Percentiles rank a stretch among this genome's conserved stretches.
Conservation (phyloP, 2,113 vertebrate species). For the Tachycineta bicolor region DNA sequence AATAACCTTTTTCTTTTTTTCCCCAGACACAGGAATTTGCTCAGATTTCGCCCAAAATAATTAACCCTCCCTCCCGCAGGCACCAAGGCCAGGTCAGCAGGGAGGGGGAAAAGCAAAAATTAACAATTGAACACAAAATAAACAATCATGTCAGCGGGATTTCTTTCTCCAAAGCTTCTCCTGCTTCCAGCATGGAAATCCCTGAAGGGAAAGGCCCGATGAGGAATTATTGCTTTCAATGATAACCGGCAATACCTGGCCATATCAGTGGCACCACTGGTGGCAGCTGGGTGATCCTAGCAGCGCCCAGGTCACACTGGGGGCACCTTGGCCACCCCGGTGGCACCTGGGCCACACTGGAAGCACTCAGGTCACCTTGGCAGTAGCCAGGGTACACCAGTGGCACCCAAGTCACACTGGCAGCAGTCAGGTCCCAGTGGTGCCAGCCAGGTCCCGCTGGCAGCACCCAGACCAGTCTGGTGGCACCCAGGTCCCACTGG, state of each 20-base stretch:
- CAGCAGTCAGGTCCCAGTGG: not conserved
- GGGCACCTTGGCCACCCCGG: not conserved
- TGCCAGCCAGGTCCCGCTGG: not conserved
- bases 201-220: not conserved
- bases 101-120: not conserved
- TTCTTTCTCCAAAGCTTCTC: not conserved
- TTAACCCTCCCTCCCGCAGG: not conserved
- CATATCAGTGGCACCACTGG: not conserved
- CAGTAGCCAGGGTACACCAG: not conserved
- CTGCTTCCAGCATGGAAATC: not conserved
- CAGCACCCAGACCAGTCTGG: not conserved
- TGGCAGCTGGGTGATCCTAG: not conserved
- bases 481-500: not conserved
- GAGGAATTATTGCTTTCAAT: conserved; percentile 48
- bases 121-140: not conserved
- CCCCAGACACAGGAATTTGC: not conserved
- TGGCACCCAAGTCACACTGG: not conserved
- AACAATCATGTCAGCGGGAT: not conserved
- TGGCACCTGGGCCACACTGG: not conserved
- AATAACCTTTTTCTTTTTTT: not conserved
- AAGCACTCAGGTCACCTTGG: not conserved
- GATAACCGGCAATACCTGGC: not conserved
- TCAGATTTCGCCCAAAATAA: not conserved
- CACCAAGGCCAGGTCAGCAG: not conserved
- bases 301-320: not conserved